Evolutionary conservation across 2,113 vertebrate species (phyloP).

Genomic region (Nycticryphes semicollaris): DNA sequence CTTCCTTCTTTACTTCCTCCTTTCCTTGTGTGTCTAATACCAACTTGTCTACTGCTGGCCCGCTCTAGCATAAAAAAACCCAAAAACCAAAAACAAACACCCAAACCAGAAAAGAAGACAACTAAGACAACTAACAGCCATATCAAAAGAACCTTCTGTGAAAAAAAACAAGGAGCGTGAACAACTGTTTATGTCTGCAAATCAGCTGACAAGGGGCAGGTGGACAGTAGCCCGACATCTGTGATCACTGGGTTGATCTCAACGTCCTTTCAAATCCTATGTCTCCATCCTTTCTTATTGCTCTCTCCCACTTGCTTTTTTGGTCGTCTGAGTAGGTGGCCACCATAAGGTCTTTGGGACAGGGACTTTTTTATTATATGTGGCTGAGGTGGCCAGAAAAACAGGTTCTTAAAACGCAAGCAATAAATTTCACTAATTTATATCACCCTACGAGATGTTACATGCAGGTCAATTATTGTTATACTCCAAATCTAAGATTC

Average conservation of each 20-base stretch:
- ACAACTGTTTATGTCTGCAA: background rate
- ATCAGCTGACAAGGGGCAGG: background rate
- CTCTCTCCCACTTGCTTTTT: background rate
- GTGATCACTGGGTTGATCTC: background rate
- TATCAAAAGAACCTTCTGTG: background rate
- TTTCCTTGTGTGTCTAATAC: background rate
- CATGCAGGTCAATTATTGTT: background rate
- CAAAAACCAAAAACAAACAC: background rate
- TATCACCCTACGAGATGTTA: background rate
- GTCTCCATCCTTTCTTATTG: background rate
- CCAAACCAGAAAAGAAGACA: background rate
- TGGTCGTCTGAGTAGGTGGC: background rate
- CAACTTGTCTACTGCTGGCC: background rate
- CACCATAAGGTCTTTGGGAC: background rate
- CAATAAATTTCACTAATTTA: background rate
- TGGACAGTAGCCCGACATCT: background rate
- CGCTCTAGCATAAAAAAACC: background rate
- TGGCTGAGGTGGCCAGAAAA: background rate
- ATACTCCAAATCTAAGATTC: background rate
- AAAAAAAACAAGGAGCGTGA: background rate
- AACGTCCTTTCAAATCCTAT: background rate
- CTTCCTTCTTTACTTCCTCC: background rate
- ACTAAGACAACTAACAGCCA: background rate
- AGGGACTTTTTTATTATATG: background rate
- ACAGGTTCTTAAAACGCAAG: background rate